Percentiles rank a stretch among this genome's conserved stretches.
These are phyloP conservation scores for Dendrolimus houi DNA, from an alignment of 2,888 invertebrate genomes.

Conservation along the genomic window DNA sequence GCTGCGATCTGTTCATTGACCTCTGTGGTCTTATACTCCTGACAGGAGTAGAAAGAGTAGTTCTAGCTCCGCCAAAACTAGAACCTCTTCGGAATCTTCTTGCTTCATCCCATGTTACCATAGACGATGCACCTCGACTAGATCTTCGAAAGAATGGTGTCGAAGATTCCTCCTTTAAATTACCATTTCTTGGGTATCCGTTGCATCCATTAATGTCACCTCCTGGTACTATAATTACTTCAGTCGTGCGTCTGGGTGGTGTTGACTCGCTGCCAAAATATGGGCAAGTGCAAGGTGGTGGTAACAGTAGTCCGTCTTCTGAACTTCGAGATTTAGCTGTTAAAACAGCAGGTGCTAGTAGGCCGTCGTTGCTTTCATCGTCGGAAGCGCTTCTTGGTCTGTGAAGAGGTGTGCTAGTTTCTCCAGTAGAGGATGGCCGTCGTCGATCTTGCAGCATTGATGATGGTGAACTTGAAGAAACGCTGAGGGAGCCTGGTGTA, in stretches of 20 bases:
- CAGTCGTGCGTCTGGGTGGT: slow-evolving; percentile 65
- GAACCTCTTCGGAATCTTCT: slow-evolving; percentile 80
- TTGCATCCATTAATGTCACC: slow-evolving; percentile 67
- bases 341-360: slow-evolving; percentile 49
- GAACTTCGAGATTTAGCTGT: slow-evolving; percentile 63
- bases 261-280: slow-evolving; percentile 84
- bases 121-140: slow-evolving; percentile 82
- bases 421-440: slow-evolving; percentile 53
- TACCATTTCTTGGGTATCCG: slow-evolving; percentile 51
- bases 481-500: slow-evolving; percentile 62
- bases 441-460: slow-evolving; percentile 63
- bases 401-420: slow-evolving; percentile 45
- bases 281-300: slow-evolving; percentile 88
- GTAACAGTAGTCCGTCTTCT: slow-evolving; percentile 74
- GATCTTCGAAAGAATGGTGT: slow-evolving; percentile 68
- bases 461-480: slow-evolving; percentile 66
- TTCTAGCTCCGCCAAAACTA: slow-evolving; percentile 81
- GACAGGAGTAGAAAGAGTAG: slow-evolving; percentile 74
- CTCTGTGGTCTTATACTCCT: slow-evolving; percentile 52
- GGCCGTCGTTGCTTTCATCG: slow-evolving; percentile 57
- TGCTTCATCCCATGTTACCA: slow-evolving; percentile 86
- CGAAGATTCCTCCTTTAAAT: slow-evolving; percentile 55
- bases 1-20: slow-evolving; percentile 48
- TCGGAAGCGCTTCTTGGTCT: slow-evolving; percentile 64
- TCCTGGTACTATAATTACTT: slow-evolving; percentile 71